phyloP scores from a whole-genome alignment of 2,797 vertebrate species.

The Halcyon chelicuti region DNA sequence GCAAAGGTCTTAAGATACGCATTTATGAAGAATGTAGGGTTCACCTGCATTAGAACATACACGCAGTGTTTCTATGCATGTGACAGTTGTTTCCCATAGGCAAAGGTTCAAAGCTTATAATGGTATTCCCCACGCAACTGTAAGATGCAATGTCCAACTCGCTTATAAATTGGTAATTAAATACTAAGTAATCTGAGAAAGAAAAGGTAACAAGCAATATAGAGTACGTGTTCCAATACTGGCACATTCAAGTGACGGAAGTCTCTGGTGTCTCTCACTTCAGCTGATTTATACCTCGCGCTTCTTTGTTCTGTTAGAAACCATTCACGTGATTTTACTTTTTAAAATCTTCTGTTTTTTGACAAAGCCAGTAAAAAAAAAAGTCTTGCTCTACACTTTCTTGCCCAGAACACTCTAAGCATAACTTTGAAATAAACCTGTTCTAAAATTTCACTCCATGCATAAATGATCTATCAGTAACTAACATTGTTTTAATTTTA shows the following conservation, averaged over 20 bases:
- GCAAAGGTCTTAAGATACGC: neutral
- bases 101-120: neutral
- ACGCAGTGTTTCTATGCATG: neutral
- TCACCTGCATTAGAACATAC: conserved; percentile 25
- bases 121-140: neutral
- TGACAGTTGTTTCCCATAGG: neutral
- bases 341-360: neutral
- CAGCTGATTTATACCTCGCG: neutral
- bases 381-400: neutral
- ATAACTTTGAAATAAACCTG: neutral
- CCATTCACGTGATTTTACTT: neutral
- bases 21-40: neutral
- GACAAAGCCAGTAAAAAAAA: neutral
- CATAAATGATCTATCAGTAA: neutral
- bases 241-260: neutral
- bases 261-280: neutral
- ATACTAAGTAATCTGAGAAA: conserved; percentile 21
- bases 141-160: conserved; percentile 34
- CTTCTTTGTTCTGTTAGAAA: neutral
- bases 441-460: neutral
- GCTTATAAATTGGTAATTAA: conserved; percentile 41
- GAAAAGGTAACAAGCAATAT: neutral
- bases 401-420: neutral
- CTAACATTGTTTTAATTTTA: neutral
- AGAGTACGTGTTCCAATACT: neutral